A percentile compares a stretch with the other conserved stretches of the same genome.
Conservation (phyloP, 2,797 vertebrate genomes). For the Tragelaphus oryx region DNA sequence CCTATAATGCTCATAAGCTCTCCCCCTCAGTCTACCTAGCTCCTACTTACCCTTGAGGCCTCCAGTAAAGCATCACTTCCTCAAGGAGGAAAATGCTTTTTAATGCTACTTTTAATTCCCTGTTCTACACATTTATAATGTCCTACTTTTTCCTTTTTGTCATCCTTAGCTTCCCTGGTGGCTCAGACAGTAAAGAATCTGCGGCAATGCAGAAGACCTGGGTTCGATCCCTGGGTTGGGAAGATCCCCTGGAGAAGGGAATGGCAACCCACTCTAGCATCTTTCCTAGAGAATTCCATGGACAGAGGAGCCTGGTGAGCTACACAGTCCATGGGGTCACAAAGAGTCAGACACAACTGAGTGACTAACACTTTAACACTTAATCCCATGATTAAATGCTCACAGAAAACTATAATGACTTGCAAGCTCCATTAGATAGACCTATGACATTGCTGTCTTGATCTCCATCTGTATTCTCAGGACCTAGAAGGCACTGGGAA, state of each 20-base stretch:
- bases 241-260: neutral
- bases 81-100: neutral
- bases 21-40: neutral
- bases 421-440: neutral
- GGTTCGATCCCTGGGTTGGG: neutral
- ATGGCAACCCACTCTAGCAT: neutral
- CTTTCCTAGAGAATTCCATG: neutral
- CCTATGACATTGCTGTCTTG: neutral
- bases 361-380: neutral
- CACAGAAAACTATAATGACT: neutral
- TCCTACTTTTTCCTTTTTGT: neutral
- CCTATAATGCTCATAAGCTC: neutral
- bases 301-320: neutral
- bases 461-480: neutral
- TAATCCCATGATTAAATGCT: neutral
- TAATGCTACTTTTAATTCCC: neutral
- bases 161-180: neutral
- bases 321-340: neutral
- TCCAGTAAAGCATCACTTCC: neutral
- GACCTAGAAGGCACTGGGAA: neutral
- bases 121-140: neutral
- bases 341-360: neutral
- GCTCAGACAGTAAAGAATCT: neutral
- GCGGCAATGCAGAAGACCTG: neutral
- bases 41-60: neutral